Conservation (phyloP, 2,797 vertebrate genomes). For the Sarcoramphus papa region DNA sequence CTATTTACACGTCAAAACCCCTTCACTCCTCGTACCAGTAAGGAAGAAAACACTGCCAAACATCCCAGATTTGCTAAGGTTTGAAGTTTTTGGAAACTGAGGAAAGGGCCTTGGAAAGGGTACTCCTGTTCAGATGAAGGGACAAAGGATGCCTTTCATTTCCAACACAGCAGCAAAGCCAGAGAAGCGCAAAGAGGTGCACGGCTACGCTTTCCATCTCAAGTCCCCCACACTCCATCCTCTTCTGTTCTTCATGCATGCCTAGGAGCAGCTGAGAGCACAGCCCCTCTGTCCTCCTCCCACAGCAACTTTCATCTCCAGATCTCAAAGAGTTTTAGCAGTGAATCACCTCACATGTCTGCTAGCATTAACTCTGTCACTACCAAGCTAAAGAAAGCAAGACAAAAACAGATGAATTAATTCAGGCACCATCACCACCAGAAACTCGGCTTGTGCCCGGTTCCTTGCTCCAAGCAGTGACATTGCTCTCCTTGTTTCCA, state of each 20-base stretch:
- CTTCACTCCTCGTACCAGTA: not conserved
- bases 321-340: not conserved
- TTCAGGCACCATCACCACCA: not conserved
- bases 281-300: not conserved
- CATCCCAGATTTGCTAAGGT: not conserved
- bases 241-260: not conserved
- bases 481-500: not conserved
- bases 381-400: not conserved
- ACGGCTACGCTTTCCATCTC: not conserved
- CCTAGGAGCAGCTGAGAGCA: not conserved
- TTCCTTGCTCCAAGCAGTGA: not conserved
- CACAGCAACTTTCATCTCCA: not conserved
- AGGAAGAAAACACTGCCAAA: not conserved
- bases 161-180: not conserved
- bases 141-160: not conserved
- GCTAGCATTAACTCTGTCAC: not conserved
- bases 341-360: fast-evolving
- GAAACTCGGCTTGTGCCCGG: fast-evolving
- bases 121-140: not conserved
- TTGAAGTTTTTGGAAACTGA: not conserved
- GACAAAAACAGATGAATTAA: not conserved
- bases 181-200: not conserved
- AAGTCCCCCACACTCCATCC: not conserved
- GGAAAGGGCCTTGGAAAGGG: not conserved
- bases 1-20: fast-evolving